Evolutionary conservation across 2,113 vertebrate species (phyloP).

Genomic region (Brachionichthys hirsutus): DNA sequence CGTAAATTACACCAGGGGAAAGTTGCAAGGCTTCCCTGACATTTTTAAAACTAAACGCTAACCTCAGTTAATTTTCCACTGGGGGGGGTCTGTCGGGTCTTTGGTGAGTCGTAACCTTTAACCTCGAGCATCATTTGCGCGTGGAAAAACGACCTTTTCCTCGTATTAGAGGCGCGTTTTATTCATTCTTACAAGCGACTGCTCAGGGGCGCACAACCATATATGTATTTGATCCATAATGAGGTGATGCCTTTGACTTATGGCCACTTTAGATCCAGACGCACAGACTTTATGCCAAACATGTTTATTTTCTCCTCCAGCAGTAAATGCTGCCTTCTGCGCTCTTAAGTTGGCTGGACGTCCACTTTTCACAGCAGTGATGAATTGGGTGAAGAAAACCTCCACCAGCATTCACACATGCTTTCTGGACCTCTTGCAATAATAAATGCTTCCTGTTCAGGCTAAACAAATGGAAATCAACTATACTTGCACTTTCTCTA

Average conservation of each 20-base stretch:
- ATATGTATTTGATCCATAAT: background rate
- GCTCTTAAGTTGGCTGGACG: constrained; percentile 13
- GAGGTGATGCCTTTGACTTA: constrained; percentile 6
- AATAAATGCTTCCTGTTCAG: no score
- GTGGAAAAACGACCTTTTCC: no score
- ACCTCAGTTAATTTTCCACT: constrained; percentile 5
- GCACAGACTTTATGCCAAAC: background rate
- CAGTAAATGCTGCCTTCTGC: constrained; percentile 18
- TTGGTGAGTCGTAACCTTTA: constrained; percentile 1
- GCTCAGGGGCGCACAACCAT: background rate
- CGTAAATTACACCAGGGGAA: no score
- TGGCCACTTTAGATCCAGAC: background rate
- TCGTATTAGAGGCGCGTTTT: no score
- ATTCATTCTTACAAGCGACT: no score
- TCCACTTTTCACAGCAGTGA: constrained; percentile 18
- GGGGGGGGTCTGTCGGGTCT: background rate
- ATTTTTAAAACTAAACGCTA: constrained; percentile 9
- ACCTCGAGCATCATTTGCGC: constrained; percentile 10
- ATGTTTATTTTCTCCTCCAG: background rate
- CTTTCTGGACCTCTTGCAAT: background rate
- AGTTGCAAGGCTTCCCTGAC: background rate
- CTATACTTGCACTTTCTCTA: constrained; percentile 4
- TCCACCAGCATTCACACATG: background rate
- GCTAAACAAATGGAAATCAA: constrained; percentile 4
- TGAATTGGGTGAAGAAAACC: background rate